Evolutionary conservation across 2,797 vertebrate species (phyloP).

Genomic region (Eremophila alpestris): DNA sequence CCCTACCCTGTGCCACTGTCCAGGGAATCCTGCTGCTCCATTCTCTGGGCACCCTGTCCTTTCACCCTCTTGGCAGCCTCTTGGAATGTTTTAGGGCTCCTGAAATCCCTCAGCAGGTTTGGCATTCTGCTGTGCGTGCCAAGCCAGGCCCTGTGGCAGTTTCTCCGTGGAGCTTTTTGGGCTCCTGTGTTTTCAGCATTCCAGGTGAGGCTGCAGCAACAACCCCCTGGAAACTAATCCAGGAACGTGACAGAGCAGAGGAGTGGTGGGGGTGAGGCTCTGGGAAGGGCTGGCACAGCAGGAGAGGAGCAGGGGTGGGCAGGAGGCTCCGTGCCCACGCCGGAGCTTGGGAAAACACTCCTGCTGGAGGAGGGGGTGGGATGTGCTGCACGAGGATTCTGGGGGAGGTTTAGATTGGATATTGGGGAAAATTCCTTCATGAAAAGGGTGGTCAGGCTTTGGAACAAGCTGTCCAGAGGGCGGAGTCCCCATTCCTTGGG

Average conservation of each 20-base stretch:
- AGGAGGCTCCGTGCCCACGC: not conserved
- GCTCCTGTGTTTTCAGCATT: not conserved
- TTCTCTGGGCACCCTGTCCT: not conserved
- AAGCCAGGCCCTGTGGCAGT: not conserved
- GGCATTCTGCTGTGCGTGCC: fast-evolving
- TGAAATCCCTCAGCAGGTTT: not conserved
- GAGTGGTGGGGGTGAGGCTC: not conserved
- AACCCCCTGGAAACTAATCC: not conserved
- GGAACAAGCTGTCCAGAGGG: not conserved
- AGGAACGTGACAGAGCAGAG: not conserved
- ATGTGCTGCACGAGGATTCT: not conserved
- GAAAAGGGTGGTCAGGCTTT: not conserved
- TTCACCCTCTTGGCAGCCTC: not conserved
- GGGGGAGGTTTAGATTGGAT: not conserved
- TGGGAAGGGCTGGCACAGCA: not conserved
- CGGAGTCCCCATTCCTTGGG: not conserved
- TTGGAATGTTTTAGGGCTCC: fast-evolving
- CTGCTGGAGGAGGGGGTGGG: not conserved
- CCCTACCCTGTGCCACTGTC: not conserved
- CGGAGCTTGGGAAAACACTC: fast-evolving
- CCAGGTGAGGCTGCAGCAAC: not conserved
- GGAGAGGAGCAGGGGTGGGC: not conserved
- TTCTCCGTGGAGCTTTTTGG: not conserved
- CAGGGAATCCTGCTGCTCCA: not conserved
- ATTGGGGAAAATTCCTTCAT: not conserved